A percentile compares a stretch with the other conserved stretches of the same genome.
phyloP scores from a whole-genome alignment of 2,113 vertebrate genomes.

The Piprites chloris region DNA sequence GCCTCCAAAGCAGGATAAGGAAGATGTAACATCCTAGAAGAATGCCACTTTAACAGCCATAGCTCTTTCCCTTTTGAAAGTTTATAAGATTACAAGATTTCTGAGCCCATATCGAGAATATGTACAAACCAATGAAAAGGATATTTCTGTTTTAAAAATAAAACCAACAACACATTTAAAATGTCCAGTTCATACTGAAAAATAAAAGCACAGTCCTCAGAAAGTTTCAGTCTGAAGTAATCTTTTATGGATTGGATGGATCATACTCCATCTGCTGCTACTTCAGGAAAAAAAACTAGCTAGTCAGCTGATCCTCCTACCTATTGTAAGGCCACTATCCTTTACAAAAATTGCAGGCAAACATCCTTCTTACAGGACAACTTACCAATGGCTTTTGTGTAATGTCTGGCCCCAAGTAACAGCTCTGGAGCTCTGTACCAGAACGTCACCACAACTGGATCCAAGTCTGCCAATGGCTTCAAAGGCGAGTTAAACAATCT shows the following conservation, averaged over 20 bases:
- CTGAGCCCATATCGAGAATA: not conserved
- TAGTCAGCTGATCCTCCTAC: not conserved
- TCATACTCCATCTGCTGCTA: not conserved
- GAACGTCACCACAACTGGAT: conserved; percentile 91
- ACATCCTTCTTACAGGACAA: not conserved
- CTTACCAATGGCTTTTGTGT: conserved; percentile 99
- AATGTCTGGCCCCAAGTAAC: conserved; percentile 93
- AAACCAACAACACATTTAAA: not conserved
- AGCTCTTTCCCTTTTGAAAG: not conserved
- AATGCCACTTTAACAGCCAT: not conserved
- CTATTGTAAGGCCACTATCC: not conserved
- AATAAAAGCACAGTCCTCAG: not conserved
- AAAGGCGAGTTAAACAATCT: conserved; percentile 90
- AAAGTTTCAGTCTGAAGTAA: not conserved
- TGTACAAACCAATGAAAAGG: not conserved
- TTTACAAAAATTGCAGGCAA: not conserved
- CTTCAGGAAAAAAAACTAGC: not conserved
- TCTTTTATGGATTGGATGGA: not conserved
- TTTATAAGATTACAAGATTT: not conserved
- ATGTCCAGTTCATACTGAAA: not conserved
- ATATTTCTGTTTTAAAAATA: not conserved
- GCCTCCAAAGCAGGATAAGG: not conserved
- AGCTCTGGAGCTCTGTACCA: conserved; percentile 93
- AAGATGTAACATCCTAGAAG: not conserved
- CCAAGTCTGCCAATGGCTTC: conserved; percentile 89